Evolutionary conservation across 2,797 vertebrate genomes (phyloP).

Genomic region (Pterois miles): DNA sequence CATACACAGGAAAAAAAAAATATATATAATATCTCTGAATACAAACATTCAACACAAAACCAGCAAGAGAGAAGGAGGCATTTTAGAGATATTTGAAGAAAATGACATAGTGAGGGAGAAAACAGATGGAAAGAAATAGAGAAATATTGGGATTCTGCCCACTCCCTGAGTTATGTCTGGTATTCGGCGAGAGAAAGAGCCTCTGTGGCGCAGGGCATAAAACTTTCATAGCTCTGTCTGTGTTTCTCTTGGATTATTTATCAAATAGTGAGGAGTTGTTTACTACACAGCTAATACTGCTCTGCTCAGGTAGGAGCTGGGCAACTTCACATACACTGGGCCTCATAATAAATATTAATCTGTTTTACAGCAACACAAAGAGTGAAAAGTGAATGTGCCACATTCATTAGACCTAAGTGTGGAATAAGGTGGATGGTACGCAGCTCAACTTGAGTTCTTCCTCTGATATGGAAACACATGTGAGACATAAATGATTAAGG

Average conservation of each 20-base stretch:
- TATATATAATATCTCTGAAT: neutral
- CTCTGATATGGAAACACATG: constrained; percentile 37
- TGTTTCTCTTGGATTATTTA: constrained; percentile 84
- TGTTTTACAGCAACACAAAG: constrained; percentile 44
- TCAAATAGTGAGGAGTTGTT: constrained; percentile 79
- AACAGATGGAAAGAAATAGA: constrained; percentile 39
- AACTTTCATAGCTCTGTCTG: constrained; percentile 81
- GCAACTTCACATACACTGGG: constrained; percentile 52
- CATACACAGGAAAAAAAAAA: neutral
- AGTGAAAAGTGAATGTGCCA: constrained; percentile 40
- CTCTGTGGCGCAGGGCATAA: constrained; percentile 74
- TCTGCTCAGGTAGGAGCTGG: constrained; percentile 64
- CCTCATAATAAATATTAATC: constrained; percentile 69
- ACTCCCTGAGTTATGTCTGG: constrained; percentile 59
- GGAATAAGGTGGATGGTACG: constrained; percentile 7
- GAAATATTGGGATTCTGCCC: constrained; percentile 70
- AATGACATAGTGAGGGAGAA: constrained; percentile 31
- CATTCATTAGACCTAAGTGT: constrained; percentile 57
- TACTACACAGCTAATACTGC: constrained; percentile 77
- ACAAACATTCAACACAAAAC: constrained; percentile 37
- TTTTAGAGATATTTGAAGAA: constrained; percentile 58
- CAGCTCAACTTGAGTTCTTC: constrained; percentile 3
- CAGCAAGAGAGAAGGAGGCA: constrained; percentile 20
- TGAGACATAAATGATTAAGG: constrained; percentile 49
- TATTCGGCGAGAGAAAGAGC: constrained; percentile 55